Percentiles rank a stretch among this genome's conserved stretches.
phyloP scores from a whole-genome alignment of 2,797 vertebrate genomes.

The Enteromius trimaculatus region DNA sequence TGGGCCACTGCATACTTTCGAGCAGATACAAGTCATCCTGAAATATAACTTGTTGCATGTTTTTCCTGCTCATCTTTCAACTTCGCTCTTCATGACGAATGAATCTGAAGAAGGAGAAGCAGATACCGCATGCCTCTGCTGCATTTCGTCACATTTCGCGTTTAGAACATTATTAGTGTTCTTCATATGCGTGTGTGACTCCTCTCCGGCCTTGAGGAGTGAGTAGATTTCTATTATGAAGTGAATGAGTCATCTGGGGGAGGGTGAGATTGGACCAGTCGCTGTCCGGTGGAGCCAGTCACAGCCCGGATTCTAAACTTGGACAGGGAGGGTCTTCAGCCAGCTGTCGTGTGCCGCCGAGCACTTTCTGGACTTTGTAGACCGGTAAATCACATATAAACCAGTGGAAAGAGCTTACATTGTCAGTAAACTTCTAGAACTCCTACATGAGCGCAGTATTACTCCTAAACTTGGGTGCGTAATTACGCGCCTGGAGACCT shows the following conservation, averaged over 20 bases:
- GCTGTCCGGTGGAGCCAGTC: constrained; percentile 57
- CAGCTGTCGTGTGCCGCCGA: constrained; percentile 71
- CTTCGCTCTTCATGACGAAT: background rate
- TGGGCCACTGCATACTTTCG: background rate
- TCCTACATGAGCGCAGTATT: background rate
- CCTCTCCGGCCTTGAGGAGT: constrained; percentile 52
- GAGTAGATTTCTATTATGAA: constrained; percentile 75
- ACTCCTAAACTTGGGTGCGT: constrained; percentile 10
- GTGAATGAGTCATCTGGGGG: constrained; percentile 69
- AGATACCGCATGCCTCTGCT: background rate
- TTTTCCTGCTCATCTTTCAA: background rate
- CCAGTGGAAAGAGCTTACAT: constrained; percentile 16
- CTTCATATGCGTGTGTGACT: constrained; percentile 60
- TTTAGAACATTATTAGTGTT: constrained; percentile 54
- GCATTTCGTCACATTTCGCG: constrained; percentile 46
- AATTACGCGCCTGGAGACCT: constrained; percentile 3
- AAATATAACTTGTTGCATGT: background rate
- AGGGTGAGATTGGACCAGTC: constrained; percentile 48
- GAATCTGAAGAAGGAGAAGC: background rate
- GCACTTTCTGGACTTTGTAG: constrained; percentile 69
- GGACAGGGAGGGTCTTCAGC: constrained; percentile 71
- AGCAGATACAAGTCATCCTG: background rate
- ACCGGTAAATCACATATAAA: constrained; percentile 71
- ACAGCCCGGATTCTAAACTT: constrained; percentile 65
- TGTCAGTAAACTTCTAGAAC: constrained; percentile 30